Conservation (phyloP, 2,888 invertebrate genomes). For the Nomada flava region DNA sequence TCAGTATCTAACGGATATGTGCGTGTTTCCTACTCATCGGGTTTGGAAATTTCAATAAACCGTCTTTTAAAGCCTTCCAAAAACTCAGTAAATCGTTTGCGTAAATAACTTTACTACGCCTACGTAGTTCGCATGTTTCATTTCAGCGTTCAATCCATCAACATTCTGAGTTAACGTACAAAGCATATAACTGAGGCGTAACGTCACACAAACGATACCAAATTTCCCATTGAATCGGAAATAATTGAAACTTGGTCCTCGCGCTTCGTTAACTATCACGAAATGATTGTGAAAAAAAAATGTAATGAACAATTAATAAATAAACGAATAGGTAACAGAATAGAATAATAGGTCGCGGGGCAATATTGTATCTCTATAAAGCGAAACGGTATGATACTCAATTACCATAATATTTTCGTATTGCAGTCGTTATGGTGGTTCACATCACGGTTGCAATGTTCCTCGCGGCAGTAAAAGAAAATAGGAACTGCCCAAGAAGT, state of each 20-base stretch:
- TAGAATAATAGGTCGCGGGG: constrained; percentile 22
- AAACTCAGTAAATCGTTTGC: constrained; percentile 24
- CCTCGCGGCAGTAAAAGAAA: constrained; percentile 49
- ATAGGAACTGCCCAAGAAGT: constrained; percentile 53
- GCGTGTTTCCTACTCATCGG: constrained; percentile 57
- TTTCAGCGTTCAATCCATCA: not conserved
- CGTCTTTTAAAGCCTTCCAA: constrained; percentile 7
- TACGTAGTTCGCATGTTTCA: not conserved
- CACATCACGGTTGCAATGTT: constrained; percentile 45
- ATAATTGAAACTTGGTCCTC: constrained; percentile 59
- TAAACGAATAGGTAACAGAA: constrained; percentile 48
- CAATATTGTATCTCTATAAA: constrained; percentile 25
- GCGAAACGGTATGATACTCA: constrained; percentile 36
- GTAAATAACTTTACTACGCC: constrained; percentile 26
- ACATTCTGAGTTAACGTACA: constrained; percentile 1
- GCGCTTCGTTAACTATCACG: constrained; percentile 33
- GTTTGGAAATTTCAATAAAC: constrained; percentile 41
- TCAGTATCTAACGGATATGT: constrained; percentile 67
- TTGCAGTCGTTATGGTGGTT: constrained; percentile 26
- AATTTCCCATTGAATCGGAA: constrained; percentile 24
- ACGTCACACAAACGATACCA: constrained; percentile 13
- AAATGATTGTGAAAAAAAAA: constrained; percentile 17
- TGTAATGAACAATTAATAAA: constrained; percentile 55
- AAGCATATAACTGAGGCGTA: not conserved
- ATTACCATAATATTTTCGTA: constrained; percentile 27